These are phyloP conservation scores for Chaenocephalus aceratus DNA, from an alignment of 2,113 vertebrate species.

Conservation along the genomic window DNA sequence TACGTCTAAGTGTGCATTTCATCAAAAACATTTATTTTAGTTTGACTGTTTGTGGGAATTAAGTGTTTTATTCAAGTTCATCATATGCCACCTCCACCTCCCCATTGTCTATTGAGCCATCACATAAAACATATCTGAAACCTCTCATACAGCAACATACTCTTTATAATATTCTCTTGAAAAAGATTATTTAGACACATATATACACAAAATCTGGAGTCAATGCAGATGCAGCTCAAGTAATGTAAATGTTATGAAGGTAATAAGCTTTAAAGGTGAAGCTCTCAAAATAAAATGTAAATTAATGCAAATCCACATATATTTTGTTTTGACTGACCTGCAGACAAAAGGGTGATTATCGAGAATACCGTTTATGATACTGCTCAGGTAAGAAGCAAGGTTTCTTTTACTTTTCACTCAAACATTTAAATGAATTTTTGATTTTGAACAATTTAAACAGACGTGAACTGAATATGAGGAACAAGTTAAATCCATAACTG, in stretches of 20 bases:
- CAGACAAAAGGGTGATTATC: fast-evolving
- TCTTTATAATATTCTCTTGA: neutral
- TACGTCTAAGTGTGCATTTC: too few relatives aligned
- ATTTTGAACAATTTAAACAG: too few relatives aligned
- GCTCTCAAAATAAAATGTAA: neutral
- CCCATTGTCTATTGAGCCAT: too few relatives aligned
- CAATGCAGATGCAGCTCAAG: neutral
- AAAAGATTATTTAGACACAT: neutral
- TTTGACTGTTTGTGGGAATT: too few relatives aligned
- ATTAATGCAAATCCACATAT: neutral
- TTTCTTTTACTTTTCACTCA: neutral
- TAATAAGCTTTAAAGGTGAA: neutral
- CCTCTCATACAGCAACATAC: too few relatives aligned
- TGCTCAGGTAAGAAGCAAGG: conserved; percentile 12
- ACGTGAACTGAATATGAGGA: too few relatives aligned
- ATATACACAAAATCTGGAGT: neutral
- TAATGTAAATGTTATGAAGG: neutral
- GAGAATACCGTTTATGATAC: neutral
- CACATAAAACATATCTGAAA: too few relatives aligned
- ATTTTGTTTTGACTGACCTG: conserved; percentile 15
- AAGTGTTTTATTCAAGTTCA: too few relatives aligned
- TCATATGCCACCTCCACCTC: too few relatives aligned
- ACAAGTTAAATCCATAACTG: too few relatives aligned
- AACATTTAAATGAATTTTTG: too few relatives aligned
- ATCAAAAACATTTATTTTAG: too few relatives aligned